Conservation (phyloP, 1,140 invertebrate genomes). For the Galleria mellonella region DNA sequence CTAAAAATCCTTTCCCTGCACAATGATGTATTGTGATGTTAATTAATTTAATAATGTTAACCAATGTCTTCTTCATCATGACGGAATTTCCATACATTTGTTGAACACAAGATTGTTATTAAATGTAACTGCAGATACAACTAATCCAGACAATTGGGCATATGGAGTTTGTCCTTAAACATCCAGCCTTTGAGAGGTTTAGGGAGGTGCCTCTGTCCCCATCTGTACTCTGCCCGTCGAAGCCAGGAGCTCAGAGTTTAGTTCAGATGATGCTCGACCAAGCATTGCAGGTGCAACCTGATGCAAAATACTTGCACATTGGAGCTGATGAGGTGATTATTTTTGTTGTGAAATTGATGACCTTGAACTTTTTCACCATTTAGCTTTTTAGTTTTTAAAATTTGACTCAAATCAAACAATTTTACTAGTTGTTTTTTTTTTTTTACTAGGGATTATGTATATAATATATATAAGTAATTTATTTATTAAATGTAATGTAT, state of each 20-base stretch:
- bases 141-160: constrained; percentile 97
- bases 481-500: neutral
- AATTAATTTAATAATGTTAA: too few relatives aligned
- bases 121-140: constrained; percentile 78
- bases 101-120: neutral
- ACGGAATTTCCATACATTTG: too few relatives aligned
- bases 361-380: neutral
- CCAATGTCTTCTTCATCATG: too few relatives aligned
- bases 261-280: constrained; percentile 89
- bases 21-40: too few relatives aligned
- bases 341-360: neutral
- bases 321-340: constrained; percentile 85
- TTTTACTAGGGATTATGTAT: neutral
- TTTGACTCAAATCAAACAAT: too few relatives aligned
- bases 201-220: constrained; percentile 87
- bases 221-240: constrained; percentile 89
- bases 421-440: constrained; percentile 1
- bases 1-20: too few relatives aligned
- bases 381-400: neutral
- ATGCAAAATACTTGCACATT: constrained; percentile 82
- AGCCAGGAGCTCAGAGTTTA: constrained; percentile 81
- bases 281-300: constrained; percentile 69
- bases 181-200: constrained; percentile 82
- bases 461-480: neutral
- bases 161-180: constrained; percentile 94